Conservation (phyloP, 2,113 vertebrate species). For the Panthera leo region DNA sequence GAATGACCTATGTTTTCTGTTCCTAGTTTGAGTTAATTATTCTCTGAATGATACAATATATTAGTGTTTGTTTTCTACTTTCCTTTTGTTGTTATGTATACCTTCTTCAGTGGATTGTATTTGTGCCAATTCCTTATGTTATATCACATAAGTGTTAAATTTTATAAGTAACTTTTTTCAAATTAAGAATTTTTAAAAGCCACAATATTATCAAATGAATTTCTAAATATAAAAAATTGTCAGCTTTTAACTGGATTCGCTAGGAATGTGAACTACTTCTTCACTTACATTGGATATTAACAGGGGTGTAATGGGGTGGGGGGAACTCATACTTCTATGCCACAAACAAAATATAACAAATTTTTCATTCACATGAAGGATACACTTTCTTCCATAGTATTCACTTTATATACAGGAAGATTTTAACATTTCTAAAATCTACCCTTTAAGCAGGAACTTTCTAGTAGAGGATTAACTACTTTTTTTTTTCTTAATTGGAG, state of each 20-base stretch:
- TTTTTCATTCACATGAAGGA: neutral
- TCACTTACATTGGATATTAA: neutral
- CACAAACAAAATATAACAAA: neutral
- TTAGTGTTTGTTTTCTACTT: slow-evolving; percentile 13
- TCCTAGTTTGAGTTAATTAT: neutral
- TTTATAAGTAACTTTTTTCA: slow-evolving; percentile 12
- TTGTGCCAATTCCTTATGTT: neutral
- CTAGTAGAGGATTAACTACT: neutral
- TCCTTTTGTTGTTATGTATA: neutral
- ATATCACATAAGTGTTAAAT: neutral
- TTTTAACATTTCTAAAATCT: neutral
- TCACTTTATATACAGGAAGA: neutral
- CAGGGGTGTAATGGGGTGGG: neutral
- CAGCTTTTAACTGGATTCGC: neutral
- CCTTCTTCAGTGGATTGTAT: neutral
- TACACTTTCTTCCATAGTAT: neutral
- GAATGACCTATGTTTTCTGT: neutral
- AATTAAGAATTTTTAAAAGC: neutral
- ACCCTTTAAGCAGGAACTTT: neutral
- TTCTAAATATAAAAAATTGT: neutral
- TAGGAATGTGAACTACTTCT: neutral
- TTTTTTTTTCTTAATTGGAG: neutral
- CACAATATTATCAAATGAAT: neutral
- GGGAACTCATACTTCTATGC: neutral
- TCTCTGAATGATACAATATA: neutral